phyloP scores from a whole-genome alignment of 2,888 invertebrate species.

The Philopedon plagiatum region DNA sequence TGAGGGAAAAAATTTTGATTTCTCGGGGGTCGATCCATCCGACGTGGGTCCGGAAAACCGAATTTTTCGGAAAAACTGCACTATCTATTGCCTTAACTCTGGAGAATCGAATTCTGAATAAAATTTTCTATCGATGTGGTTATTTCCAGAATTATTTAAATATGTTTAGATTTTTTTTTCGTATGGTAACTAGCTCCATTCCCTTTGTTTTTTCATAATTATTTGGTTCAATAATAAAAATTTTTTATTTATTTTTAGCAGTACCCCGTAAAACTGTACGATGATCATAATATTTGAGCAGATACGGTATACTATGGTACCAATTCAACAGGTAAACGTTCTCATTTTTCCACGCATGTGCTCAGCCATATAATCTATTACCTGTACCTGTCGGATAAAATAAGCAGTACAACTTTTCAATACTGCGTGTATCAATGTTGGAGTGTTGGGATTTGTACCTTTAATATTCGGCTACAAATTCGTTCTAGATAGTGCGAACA shows the following conservation, averaged over 20 bases:
- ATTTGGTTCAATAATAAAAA: too few relatives aligned
- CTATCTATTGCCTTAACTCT: too few relatives aligned
- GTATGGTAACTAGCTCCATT: too few relatives aligned
- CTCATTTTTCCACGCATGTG: constrained; percentile 59
- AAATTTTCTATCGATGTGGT: too few relatives aligned
- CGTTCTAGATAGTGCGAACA: constrained; percentile 20
- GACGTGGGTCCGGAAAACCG: too few relatives aligned
- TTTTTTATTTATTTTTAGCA: not conserved
- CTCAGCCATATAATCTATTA: constrained; percentile 54
- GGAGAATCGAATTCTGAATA: too few relatives aligned
- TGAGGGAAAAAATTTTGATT: too few relatives aligned
- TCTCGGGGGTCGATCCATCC: too few relatives aligned
- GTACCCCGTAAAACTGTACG: not conserved
- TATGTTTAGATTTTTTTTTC: too few relatives aligned
- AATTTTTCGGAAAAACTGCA: too few relatives aligned
- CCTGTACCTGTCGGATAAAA: constrained; percentile 57
- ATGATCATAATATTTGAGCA: constrained; percentile 21
- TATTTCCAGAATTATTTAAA: too few relatives aligned
- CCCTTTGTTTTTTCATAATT: too few relatives aligned
- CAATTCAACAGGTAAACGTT: constrained; percentile 49
- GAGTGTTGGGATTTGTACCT: constrained; percentile 33
- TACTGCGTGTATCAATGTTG: constrained; percentile 39
- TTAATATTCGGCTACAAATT: constrained; percentile 35
- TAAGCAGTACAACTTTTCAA: constrained; percentile 52
- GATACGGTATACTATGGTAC: constrained; percentile 40